Base-by-base conservation (phyloP, 2,797 vertebrate genomes). In the Cephalopachus bancanus region DNA sequence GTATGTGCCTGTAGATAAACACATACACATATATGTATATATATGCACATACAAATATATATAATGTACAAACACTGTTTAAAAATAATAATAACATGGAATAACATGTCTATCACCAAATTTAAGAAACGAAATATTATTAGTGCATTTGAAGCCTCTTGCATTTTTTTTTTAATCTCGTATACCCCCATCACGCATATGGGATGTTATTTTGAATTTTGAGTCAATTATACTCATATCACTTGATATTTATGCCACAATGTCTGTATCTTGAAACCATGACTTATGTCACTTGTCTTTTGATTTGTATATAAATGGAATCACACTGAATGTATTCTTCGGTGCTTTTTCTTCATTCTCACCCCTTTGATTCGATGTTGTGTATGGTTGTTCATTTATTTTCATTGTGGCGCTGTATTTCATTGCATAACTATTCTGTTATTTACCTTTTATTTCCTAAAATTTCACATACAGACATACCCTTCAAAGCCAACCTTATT, bases 51-150 rank as follows among this genome's bases (percentile, higher is more conserved):
- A 81, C 44, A 64, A 65, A 71, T 86, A 8, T 86, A 8, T 33
- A 65, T 33, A 51, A 62, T 71, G 79, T 7, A 72, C 17, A 92
- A 81, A 30, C 14, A 28, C 26, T 33, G 28, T 67, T 67, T 86
- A 81, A 71, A 65, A 85, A 71, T 28, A 74, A 91, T 19, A 88
- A 65, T 76, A 75, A 93, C 74, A 88, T 83, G 62, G 20, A 64
- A 22, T 88, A 75, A 94, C 55, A 89, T 67, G 30, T 17, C 72
- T 86, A 72, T n/a, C 57, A 71, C 78, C 49, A 26, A 78, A 62
- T 57, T 83, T 88, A 91, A 91, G 69, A 83, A 89, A 80, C 60
- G 67, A 91, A 89, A 49, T 55, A 49, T 89, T 53, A 79, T 15
- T 28, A 67, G 19, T 83, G 65, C 15, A 59, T 92, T 92, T 59